These are phyloP conservation scores for Notothenia coriiceps DNA, from an alignment of 2,113 vertebrate species.

Conservation along the genomic window DNA sequence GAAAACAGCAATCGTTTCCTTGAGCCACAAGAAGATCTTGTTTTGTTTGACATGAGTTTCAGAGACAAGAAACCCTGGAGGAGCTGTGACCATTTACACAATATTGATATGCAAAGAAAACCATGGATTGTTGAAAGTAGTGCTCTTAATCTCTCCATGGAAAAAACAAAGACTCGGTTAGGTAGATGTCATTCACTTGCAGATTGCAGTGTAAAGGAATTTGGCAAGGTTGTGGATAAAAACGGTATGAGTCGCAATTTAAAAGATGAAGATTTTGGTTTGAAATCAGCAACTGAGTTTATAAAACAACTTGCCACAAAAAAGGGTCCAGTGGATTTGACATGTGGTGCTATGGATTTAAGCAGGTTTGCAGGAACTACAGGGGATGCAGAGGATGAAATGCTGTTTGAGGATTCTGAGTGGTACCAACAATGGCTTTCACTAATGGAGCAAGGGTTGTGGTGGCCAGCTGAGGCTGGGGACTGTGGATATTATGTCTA, in stretches of 20 bases:
- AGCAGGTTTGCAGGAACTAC: slow-evolving; percentile 63
- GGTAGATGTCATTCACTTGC: slow-evolving; percentile 74
- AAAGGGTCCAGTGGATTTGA: slow-evolving; percentile 92
- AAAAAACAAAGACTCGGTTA: slow-evolving; percentile 59
- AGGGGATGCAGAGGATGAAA: slow-evolving; percentile 74
- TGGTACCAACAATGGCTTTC: slow-evolving; percentile 94
- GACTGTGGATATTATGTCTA: slow-evolving; percentile 95
- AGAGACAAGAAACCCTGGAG: slow-evolving; percentile 74
- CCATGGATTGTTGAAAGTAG: slow-evolving; percentile 52
- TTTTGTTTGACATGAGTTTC: slow-evolving; percentile 85
- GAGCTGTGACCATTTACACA: slow-evolving; percentile 79
- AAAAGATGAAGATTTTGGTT: slow-evolving; percentile 72
- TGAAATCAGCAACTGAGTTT: slow-evolving; percentile 81
- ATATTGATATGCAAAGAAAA: slow-evolving; percentile 55
- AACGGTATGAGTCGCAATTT: slow-evolving; percentile 56
- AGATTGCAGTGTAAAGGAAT: slow-evolving; percentile 74
- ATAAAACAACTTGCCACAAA: slow-evolving; percentile 82
- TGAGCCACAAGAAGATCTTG: slow-evolving; percentile 73
- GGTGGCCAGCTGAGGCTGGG: slow-evolving; percentile 94
- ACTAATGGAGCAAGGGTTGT: slow-evolving; percentile 91
- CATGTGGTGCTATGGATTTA: slow-evolving; percentile 85
- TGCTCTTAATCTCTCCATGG: slow-evolving; percentile 75
- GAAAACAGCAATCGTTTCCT: slow-evolving; percentile 69
- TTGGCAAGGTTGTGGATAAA: slow-evolving; percentile 69
- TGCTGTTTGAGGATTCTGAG: slow-evolving; percentile 83